Conservation (phyloP, 2,113 vertebrate genomes). For the Xyrauchen texanus region DNA sequence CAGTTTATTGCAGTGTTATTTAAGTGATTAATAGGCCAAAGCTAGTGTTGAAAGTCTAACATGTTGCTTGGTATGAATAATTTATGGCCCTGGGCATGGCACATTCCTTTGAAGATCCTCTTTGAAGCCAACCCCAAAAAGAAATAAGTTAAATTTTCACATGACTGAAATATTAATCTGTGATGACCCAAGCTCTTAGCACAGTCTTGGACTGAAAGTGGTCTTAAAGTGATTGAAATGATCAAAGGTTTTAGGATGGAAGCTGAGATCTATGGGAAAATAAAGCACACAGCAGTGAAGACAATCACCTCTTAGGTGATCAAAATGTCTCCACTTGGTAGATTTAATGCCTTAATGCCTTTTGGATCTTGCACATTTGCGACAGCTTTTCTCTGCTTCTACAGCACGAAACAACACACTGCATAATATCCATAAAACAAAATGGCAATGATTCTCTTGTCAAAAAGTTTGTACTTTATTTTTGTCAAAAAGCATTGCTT, state of each 20-base stretch:
- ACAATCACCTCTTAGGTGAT: slow-evolving; percentile 10
- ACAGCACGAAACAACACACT: too few relatives aligned
- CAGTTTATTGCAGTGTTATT: slow-evolving; percentile 61
- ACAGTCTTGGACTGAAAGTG: slow-evolving; percentile 21
- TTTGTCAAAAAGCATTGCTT: too few relatives aligned
- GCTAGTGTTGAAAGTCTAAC: slow-evolving; percentile 68
- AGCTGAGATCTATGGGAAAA: background rate
- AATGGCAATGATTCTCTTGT: too few relatives aligned
- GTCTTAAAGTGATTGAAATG: slow-evolving; percentile 38
- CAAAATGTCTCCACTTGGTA: background rate
- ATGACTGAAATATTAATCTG: slow-evolving; percentile 76
- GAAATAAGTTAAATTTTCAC: slow-evolving; percentile 72
- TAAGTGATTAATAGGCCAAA: slow-evolving; percentile 70
- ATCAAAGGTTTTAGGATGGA: slow-evolving; percentile 30
- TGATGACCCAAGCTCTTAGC: slow-evolving; percentile 65
- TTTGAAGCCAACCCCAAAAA: slow-evolving; percentile 67
- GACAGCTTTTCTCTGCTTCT: too few relatives aligned
- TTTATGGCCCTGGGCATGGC: slow-evolving; percentile 71
- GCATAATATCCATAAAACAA: too few relatives aligned
- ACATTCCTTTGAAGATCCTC: slow-evolving; percentile 75
- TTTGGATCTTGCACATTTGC: too few relatives aligned
- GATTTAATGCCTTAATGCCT: too few relatives aligned
- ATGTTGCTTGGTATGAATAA: slow-evolving; percentile 72
- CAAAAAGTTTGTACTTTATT: too few relatives aligned
- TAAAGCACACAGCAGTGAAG: background rate